Percentiles rank a stretch among this genome's conserved stretches.
phyloP scores from a whole-genome alignment of 2,113 vertebrate genomes.

The Bagarius yarrelli region DNA sequence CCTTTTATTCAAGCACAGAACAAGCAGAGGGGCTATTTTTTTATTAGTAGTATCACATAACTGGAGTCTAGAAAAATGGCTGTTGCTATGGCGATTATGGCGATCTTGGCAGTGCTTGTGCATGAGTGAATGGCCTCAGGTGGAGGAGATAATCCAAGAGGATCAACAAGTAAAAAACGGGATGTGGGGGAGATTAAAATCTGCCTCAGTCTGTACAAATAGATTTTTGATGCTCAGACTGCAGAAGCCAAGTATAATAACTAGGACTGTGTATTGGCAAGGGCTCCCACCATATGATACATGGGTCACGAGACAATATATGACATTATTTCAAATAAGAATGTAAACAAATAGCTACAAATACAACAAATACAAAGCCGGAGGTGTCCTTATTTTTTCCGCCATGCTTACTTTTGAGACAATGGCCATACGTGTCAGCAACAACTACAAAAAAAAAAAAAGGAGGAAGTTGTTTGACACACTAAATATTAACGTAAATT shows the following conservation, averaged over 20 bases:
- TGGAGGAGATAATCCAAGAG: conserved; percentile 33
- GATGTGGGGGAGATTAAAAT: conserved; percentile 35
- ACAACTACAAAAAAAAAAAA: too few relatives aligned
- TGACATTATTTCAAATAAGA: too few relatives aligned
- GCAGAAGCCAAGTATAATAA: background rate
- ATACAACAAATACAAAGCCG: too few relatives aligned
- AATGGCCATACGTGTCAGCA: too few relatives aligned
- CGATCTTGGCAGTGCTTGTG: conserved; percentile 29
- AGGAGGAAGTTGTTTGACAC: too few relatives aligned
- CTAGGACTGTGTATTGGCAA: too few relatives aligned
- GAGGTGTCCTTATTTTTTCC: too few relatives aligned
- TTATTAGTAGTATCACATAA: conserved; percentile 17
- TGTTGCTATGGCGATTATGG: conserved; percentile 49
- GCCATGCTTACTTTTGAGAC: too few relatives aligned
- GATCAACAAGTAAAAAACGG: conserved; percentile 33
- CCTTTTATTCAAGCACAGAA: background rate
- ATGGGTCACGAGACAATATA: too few relatives aligned
- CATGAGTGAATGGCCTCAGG: conserved; percentile 38
- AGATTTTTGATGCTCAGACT: conserved; percentile 8
- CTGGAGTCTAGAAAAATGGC: conserved; percentile 26
- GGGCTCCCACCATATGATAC: too few relatives aligned
- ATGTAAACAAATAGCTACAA: too few relatives aligned
- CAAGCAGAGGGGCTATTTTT: conserved; percentile 12
- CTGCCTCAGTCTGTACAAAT: conserved; percentile 32
- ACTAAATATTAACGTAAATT: too few relatives aligned